Evolutionary conservation across 2,797 vertebrate species (phyloP).

Genomic region (Psittacula derbiana): DNA sequence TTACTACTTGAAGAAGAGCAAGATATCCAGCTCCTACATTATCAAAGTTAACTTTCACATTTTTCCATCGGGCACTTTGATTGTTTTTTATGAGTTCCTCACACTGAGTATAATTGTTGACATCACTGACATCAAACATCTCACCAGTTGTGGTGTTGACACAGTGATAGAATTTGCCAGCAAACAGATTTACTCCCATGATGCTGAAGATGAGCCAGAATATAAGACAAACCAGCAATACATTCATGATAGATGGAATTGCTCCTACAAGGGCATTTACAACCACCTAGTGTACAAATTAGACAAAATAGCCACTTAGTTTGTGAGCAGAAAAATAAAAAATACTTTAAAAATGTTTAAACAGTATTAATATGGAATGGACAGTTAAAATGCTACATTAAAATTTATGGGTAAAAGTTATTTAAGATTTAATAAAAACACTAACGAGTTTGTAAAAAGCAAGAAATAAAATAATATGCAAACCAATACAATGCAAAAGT

Average conservation of each 20-base stretch:
- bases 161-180: slow-evolving; percentile 89
- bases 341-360: neutral
- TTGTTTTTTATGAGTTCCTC: slow-evolving; percentile 58
- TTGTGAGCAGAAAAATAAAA: neutral
- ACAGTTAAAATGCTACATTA: slow-evolving; percentile 44
- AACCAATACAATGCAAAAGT: slow-evolving; percentile 65
- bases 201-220: slow-evolving; percentile 99
- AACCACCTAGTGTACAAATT: slow-evolving; percentile 85
- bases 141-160: slow-evolving; percentile 73
- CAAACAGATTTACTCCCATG: slow-evolving; percentile 97
- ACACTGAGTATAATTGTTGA: slow-evolving; percentile 78
- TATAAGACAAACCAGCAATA: slow-evolving; percentile 97
- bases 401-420: slow-evolving; percentile 49
- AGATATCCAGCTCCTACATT: slow-evolving; percentile 95
- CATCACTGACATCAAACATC: slow-evolving; percentile 38
- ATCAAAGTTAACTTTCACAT: slow-evolving; percentile 93
- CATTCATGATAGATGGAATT: slow-evolving; percentile 99
- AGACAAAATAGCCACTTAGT: slow-evolving; percentile 4
- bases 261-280: slow-evolving; percentile 96
- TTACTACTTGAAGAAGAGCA: slow-evolving; percentile 94
- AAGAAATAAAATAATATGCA: slow-evolving; percentile 53
- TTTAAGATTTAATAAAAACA: slow-evolving; percentile 10
- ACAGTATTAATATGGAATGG: neutral
- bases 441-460: slow-evolving; percentile 45
- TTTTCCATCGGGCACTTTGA: slow-evolving; percentile 83